Percentiles rank a stretch among this genome's conserved stretches.
These are phyloP conservation scores for Oncopodura yosiiana DNA, from an alignment of 1,140 invertebrate species.

Conservation along the genomic window DNA sequence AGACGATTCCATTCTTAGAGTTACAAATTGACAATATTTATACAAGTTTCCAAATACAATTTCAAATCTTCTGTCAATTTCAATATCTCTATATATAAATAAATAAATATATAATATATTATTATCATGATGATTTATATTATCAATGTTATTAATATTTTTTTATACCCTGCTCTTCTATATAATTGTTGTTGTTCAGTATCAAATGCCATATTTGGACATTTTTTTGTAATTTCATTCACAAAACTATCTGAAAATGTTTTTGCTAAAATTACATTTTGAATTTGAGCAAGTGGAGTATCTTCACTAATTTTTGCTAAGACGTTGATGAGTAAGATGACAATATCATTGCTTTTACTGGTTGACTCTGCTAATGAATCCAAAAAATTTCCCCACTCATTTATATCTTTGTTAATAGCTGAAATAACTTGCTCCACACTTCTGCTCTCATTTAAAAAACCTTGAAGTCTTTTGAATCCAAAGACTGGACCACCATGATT, in stretches of 20 bases:
- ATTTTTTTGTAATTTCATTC: not conserved
- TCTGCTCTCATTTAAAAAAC: conserved; percentile 3
- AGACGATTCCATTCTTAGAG: too few species aligned
- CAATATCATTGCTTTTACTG: conserved; percentile 2
- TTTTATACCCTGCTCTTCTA: not conserved
- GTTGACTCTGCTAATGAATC: not conserved
- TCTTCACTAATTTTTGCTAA: conserved; percentile 2
- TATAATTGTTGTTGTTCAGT: not conserved
- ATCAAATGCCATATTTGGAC: not conserved
- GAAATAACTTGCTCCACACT: conserved; percentile 11
- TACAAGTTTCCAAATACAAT: too few species aligned
- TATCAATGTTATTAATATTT: not conserved
- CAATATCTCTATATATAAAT: too few species aligned
- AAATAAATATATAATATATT: too few species aligned
- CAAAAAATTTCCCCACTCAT: conserved; percentile 17
- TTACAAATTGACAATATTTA: too few species aligned
- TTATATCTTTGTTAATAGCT: conserved; percentile 2
- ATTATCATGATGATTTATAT: too few species aligned
- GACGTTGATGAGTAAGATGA: conserved; percentile 4
- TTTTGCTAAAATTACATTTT: conserved; percentile 1
- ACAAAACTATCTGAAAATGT: not conserved
- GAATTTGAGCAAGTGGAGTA: not conserved
- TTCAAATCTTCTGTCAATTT: conserved; percentile 8
- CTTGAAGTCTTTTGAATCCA: conserved; percentile 22
- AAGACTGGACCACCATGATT: conserved; percentile 19